These are phyloP conservation scores for Charaxes varanes DNA, from an alignment of 1,140 invertebrate species.

Conservation along the genomic window DNA sequence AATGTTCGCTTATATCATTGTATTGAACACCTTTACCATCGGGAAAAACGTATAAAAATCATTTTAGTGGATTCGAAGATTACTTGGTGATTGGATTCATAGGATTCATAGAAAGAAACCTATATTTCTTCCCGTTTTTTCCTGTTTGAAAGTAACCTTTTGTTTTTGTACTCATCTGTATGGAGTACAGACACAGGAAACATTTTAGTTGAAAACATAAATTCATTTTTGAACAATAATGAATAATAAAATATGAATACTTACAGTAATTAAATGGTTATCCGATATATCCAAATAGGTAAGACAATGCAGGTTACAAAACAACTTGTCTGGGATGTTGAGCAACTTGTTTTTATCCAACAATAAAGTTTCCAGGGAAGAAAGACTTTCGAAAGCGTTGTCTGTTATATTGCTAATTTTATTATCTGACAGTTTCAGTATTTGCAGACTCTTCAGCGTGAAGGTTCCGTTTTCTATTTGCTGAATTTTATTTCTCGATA, in stretches of 20 bases:
- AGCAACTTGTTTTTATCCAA: conserved; percentile 76
- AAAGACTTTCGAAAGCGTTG: conserved; percentile 74
- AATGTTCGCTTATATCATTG: too few species aligned
- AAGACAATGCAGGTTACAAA: conserved; percentile 51
- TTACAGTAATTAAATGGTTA: conserved; percentile 56
- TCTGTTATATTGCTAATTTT: conserved; percentile 75
- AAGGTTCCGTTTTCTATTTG: conserved; percentile 76
- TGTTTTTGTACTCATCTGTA: too few species aligned
- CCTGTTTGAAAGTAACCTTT: too few species aligned
- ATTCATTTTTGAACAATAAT: too few species aligned
- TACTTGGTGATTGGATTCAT: too few species aligned
- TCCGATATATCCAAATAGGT: conserved; percentile 59
- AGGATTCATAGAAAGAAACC: too few species aligned
- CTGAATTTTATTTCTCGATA: conserved; percentile 77
- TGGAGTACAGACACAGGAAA: too few species aligned
- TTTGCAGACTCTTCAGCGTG: conserved; percentile 74
- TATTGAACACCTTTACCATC: too few species aligned
- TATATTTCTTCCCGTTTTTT: too few species aligned
- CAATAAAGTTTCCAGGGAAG: conserved; percentile 73
- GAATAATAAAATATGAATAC: conserved; percentile 24
- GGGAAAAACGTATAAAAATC: too few species aligned
- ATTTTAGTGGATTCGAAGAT: too few species aligned
- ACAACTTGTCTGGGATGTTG: conserved; percentile 44
- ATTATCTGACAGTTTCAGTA: conserved; percentile 77
- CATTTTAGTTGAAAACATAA: conserved; percentile 2